phyloP scores from a whole-genome alignment of 2,888 invertebrate genomes.

The Subacronicta megacephala region DNA sequence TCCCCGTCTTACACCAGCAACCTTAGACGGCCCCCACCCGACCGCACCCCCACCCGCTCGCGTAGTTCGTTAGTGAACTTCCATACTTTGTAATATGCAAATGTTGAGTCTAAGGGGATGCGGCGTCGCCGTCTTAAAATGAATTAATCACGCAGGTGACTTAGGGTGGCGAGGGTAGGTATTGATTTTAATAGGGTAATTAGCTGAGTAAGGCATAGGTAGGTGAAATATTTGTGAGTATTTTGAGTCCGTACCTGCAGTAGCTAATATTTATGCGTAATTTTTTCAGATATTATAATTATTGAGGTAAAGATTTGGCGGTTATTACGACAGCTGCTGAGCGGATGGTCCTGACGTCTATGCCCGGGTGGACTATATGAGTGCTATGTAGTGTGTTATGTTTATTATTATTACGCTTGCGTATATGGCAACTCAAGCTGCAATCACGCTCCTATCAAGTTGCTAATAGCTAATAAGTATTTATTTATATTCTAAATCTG shows the following conservation, averaged over 20 bases:
- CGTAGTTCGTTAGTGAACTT: constrained; percentile 87
- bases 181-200: constrained; percentile 56
- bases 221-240: neutral
- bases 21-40: constrained; percentile 73
- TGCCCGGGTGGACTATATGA: too few relatives aligned
- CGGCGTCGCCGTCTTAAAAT: constrained; percentile 86
- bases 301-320: too few relatives aligned
- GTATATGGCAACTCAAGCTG: too few relatives aligned
- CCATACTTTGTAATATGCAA: constrained; percentile 90
- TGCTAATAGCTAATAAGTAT: too few relatives aligned
- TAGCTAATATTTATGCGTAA: too few relatives aligned
- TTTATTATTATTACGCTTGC: too few relatives aligned
- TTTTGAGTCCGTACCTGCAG: neutral
- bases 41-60: constrained; percentile 55
- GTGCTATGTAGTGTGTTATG: too few relatives aligned
- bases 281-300: too few relatives aligned
- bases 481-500: too few relatives aligned
- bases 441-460: too few relatives aligned
- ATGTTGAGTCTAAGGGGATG: constrained; percentile 83
- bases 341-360: too few relatives aligned
- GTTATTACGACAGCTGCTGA: too few relatives aligned
- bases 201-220: constrained; percentile 15
- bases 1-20: constrained; percentile 87
- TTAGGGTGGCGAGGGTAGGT: constrained; percentile 52
- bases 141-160: constrained; percentile 89